Percentiles rank a stretch among this genome's conserved stretches.
These are phyloP conservation scores for Cotesia chilonis DNA, from an alignment of 1,140 invertebrate genomes.

Conservation along the genomic window DNA sequence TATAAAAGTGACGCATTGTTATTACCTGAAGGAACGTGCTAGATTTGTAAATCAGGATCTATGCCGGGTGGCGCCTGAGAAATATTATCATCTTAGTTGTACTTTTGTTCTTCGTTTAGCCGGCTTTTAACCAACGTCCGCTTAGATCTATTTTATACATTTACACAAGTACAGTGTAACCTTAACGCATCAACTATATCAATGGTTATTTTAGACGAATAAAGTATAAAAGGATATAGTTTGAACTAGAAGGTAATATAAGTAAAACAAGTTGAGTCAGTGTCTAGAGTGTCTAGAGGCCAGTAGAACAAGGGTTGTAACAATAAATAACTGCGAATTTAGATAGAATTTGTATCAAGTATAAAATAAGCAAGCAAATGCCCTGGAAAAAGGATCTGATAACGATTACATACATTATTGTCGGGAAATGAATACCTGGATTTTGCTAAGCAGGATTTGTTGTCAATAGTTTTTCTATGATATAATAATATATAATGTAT, in stretches of 20 bases:
- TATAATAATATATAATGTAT: too few relatives aligned
- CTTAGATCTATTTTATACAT: slow-evolving; percentile 23
- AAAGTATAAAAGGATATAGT: too few relatives aligned
- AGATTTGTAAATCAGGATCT: slow-evolving; percentile 59
- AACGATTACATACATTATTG: too few relatives aligned
- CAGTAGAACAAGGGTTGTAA: slow-evolving; percentile 6
- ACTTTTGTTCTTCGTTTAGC: slow-evolving; percentile 24
- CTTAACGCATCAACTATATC: slow-evolving; percentile 43
- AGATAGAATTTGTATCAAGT: slow-evolving; percentile 30
- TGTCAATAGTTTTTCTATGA: too few relatives aligned
- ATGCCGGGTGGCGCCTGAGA: slow-evolving; percentile 48
- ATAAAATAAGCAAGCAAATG: too few relatives aligned
- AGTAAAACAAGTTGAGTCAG: too few relatives aligned
- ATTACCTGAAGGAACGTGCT: slow-evolving; percentile 52
- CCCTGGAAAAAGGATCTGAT: too few relatives aligned
- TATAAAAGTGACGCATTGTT: slow-evolving; percentile 58
- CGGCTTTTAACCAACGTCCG: slow-evolving; percentile 38
- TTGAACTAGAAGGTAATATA: too few relatives aligned
- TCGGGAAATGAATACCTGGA: background rate
- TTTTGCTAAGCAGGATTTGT: too few relatives aligned
- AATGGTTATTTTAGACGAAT: slow-evolving; percentile 31
- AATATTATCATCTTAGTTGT: slow-evolving; percentile 54
- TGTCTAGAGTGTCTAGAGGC: too few relatives aligned
- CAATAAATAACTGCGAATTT: slow-evolving; percentile 46
- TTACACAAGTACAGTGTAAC: too few relatives aligned